Base-by-base conservation (phyloP, 2,888 invertebrate species). In the Bursaphelenchus okinawaensis region DNA sequence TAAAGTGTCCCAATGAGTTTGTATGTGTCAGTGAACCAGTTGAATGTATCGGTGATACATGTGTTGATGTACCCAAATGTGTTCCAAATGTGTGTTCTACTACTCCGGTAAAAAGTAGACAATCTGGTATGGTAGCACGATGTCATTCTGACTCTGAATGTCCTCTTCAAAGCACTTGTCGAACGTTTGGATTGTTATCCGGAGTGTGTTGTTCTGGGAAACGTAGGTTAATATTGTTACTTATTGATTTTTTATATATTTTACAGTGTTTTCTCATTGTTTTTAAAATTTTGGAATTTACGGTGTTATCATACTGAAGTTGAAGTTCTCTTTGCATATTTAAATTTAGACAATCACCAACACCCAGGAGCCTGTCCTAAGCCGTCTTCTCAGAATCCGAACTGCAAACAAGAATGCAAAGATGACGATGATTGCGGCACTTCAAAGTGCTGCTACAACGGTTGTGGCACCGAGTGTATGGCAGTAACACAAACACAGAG, bases 1-100 rank as follows among this genome's bases (percentile, higher is more conserved):
- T 78, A 24, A 57, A 62, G 1, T 79, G 79, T 57, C 74, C 74
- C n/a, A 68, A 67, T 27, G 69, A 74, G 1, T 59, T 52, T n/a
- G 68, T 78, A 26, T 79, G 79, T 62, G 57, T 73, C 22, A 76
- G 77, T 16, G 72, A 72, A 19, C 67, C 71, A 29, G 72, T 73
- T n/a, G 73, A 73, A 1, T 77, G 78, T 26, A 51, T 28, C 22
- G 55, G 54, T 20, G 52, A 27, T 12, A 27, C 52, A 26, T 70
- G 70, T 62, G 64, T 66, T 9, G 66, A 70, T 52, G 72, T 79
- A n/a, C 78, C 79, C 7, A 66, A 68, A 28, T 79, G 79, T 62
- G 68, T 77, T n/a, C 62, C 76, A 51, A 79, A 79, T 57, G 70
- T 77, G 0, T 79, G 79, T 61, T 71, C 74, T 0, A 75, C 73